Base-by-base conservation (phyloP, 2,797 vertebrate species). In the Pipistrellus pipistrellus region DNA sequence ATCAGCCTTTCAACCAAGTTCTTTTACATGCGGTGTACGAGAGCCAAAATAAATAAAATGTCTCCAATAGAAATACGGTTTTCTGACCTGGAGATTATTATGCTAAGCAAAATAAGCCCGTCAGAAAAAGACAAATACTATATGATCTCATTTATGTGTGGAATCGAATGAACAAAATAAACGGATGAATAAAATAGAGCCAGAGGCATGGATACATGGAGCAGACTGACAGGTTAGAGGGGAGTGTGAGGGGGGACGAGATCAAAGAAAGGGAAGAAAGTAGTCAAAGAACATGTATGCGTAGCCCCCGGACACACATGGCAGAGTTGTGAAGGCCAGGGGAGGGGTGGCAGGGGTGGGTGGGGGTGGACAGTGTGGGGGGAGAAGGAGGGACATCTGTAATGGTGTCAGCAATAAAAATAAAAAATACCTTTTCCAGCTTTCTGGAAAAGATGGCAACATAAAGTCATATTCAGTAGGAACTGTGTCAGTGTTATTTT, bases 11-110 rank as follows among this genome's bases (percentile, higher is more conserved):
- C 73, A 57, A 46, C 55, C 32, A 14, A 46, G 18, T 83, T 83
- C n/a, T 83, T 35, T 53, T 76, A 17, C 4, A 3, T 86, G 41
- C 59, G 64, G 59, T 30, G 0, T 15, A 1, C 30, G 8, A 62
- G 77, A 85, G 91, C 95, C 94, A 97, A 96, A 83, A 62, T 46
- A 95, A 94, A 93, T 64, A 87, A 27, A 82, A 32, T 38, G 8
- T 85, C 80, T 94, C 51, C 59, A 46, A 27, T 90, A 62, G 91
- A 93, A 93, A 88, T 72, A 72, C 71, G 78, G 32, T 91, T 71
- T 91, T 93, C 30, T 87, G 72, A 68, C 64, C 64, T 68, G 64
- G 64, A 68, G 64, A 68, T 35, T 68, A 68, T 68, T 68, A 68
- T 20, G 64, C 64, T 35, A 68, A 68, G 64, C n/a, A 32, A 32